These are phyloP conservation scores for Congeria kusceri DNA, from an alignment of 2,888 invertebrate species.

Conservation along the genomic window DNA sequence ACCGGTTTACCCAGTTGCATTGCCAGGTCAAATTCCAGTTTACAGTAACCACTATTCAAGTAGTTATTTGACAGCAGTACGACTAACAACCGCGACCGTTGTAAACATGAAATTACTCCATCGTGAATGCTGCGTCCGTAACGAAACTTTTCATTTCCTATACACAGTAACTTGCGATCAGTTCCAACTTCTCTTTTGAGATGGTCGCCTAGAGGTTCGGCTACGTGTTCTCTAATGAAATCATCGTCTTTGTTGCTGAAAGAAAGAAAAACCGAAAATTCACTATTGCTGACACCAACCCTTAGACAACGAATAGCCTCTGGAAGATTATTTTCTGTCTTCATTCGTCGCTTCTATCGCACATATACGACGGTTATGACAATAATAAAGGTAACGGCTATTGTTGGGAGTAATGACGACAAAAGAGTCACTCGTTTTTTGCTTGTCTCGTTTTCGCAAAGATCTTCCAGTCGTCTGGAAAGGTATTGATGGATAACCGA, in stretches of 20 bases:
- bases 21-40: no score
- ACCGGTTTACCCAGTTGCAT: no score
- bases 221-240: neutral
- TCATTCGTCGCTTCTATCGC: no score
- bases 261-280: constrained; percentile 2
- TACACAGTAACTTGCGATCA: constrained; percentile 1
- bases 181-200: constrained; percentile 2
- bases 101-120: constrained; percentile 1
- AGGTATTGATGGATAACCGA: no score
- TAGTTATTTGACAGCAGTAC: neutral
- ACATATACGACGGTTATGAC: neutral
- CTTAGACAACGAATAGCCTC: neutral
- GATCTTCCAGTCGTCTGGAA: no score
- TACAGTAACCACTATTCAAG: no score
- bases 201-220: neutral
- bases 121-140: neutral
- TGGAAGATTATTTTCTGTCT: neutral
- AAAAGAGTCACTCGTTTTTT: no score
- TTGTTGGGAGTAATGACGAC: no score
- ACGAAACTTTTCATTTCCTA: constrained; percentile 5
- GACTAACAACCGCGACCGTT: neutral
- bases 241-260: neutral
- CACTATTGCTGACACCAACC: neutral
- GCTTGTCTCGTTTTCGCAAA: no score
- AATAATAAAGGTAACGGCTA: no score